phyloP scores from a whole-genome alignment of 2,888 invertebrate genomes.

The Tiliacea citrago region DNA sequence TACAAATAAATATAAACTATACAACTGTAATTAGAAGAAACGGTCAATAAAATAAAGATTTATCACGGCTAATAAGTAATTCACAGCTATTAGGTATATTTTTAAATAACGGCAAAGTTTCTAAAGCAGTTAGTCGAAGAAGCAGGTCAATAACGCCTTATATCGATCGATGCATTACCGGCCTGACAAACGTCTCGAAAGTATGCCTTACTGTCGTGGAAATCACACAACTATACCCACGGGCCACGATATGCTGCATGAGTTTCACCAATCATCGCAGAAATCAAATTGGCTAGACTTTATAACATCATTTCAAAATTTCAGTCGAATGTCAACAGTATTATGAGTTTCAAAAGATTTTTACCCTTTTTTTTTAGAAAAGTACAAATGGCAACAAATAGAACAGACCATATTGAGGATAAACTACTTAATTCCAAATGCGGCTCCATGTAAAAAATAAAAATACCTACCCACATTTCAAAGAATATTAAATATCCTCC shows the following conservation, averaged over 20 bases:
- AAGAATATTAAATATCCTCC: neutral
- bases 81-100: neutral
- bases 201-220: conserved; percentile 3
- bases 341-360: neutral
- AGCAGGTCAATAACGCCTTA: conserved; percentile 43
- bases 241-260: neutral
- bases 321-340: neutral
- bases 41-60: neutral
- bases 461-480: neutral
- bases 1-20: neutral
- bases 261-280: neutral
- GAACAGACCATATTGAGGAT: neutral
- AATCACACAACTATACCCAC: neutral
- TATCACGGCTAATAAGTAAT: neutral
- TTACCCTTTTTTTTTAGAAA: neutral
- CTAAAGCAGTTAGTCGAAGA: too few relatives aligned
- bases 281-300: neutral
- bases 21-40: neutral
- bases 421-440: neutral
- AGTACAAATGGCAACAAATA: neutral
- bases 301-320: neutral
- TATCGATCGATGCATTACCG: conserved; percentile 23
- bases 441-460: neutral
- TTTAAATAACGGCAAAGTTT: neutral
- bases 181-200: conserved; percentile 13